Evolutionary conservation across 2,113 vertebrate genomes (phyloP), one percentile per base, ranked within the genome.

Genomic region (Abramis brama): DNA sequence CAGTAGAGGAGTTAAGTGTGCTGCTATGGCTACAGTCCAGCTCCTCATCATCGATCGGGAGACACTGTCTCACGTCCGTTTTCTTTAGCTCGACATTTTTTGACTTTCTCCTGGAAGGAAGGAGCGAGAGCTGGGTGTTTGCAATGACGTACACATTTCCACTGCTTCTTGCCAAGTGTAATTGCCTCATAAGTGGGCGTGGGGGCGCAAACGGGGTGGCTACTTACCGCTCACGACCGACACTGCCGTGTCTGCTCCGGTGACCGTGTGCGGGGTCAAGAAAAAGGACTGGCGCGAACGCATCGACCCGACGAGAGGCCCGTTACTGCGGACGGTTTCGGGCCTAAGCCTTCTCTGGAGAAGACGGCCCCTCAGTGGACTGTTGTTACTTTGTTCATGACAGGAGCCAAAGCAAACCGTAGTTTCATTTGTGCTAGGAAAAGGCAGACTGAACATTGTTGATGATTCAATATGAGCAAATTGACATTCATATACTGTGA

Each of bases 61-160:
- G 81, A 87, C 77, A 80, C 85, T 90, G 62, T 87, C 81, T 43
- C 83, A 74, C 30, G 70, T 64, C 73, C 52, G 36, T 57, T 60
- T 78, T 75, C 78, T 81, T 77, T 76, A 70, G n/a, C 79, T 83
- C 86, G 84, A 92, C 91, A 91, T 50, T 81, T 91, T 91, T 91
- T 89, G 87, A 87, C 83, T 80, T 82, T 60, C 86, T 68, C 55
- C 86, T 60, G 86, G 89, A 81, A 83, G 79, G 77, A 90, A 88
- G 90, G 85, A 86, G 82, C 30, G 50, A 86, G 78, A 79, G 45
- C 82, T 73, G 45, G 76, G 66, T 83, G 82, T 83, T 83, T 91
- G 90, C 89, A 87, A 87, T 92, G 82, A 89, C 66, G 86, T 86
- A 89, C 91, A 94, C 89, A 91, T 94, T 94, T 95, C 93, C 93